Conservation (phyloP, 2,113 vertebrate genomes). For the Phoenicopterus ruber region DNA sequence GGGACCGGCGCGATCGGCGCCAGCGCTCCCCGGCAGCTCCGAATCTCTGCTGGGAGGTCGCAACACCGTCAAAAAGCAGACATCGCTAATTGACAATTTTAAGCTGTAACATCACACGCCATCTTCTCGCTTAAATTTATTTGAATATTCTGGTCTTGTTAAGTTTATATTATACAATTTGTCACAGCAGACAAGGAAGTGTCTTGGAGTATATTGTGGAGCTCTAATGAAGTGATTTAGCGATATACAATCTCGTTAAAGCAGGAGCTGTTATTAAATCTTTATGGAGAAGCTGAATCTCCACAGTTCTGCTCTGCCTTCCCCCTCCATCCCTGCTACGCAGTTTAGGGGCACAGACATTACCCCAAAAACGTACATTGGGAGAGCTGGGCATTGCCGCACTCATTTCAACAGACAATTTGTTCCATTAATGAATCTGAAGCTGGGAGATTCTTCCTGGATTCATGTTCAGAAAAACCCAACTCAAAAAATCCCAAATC, state of each 20-base stretch:
- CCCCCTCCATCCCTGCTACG: not conserved
- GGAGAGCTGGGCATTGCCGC: not conserved
- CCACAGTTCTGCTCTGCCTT: not conserved
- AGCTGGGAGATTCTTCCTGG: not conserved
- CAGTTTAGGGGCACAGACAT: not conserved
- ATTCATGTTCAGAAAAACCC: not conserved
- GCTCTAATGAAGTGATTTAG: not conserved
- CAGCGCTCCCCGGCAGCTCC: not conserved
- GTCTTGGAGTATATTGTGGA: not conserved
- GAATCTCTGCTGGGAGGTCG: not conserved
- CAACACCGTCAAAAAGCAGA: not conserved
- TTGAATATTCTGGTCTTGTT: not conserved
- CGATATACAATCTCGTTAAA: not conserved
- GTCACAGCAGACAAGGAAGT: not conserved
- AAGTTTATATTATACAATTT: not conserved
- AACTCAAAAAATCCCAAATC: not conserved
- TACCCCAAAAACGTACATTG: fast-evolving
- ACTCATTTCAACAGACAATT: not conserved
- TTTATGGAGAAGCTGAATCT: not conserved
- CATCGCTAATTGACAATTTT: not conserved
- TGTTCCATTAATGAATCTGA: not conserved
- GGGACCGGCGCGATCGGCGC: fast-evolving
- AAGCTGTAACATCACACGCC: not conserved
- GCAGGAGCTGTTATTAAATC: not conserved
- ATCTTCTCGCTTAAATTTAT: not conserved